Base-by-base conservation (phyloP, 2,888 invertebrate species). In the Mycogona germanica region DNA sequence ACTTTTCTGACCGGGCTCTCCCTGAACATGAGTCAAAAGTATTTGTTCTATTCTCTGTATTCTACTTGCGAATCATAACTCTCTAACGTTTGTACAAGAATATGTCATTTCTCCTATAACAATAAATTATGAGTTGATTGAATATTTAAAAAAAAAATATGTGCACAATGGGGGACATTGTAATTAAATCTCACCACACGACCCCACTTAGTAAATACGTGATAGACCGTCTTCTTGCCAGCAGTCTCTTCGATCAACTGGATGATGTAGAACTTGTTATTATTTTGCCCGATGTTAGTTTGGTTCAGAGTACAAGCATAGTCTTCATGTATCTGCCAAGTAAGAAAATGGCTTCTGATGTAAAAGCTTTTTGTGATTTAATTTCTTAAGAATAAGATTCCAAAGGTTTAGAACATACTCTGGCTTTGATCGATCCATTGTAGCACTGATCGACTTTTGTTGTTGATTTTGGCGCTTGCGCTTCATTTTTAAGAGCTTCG, bases 251-350 rank as follows among this genome's bases (percentile, higher is more conserved):
- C 38, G n/a, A 70, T 48, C 14, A 70, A 63, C 60, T 72, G 72
- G 45, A 72, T 70, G 26, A 73, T 63, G 61, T 72, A 73, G 58
- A 60, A 73, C 59, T 72, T 72, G 64, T 72, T 72, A 62, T 72
- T 72, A 64, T 72, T 72, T 50, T 69, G 62, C 1, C 70, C 70
- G 47, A 72, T 72, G 60, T 72, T 71, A 5, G 72, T 72, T 62
- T 73, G 73, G 60, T 73, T 73, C 52, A 72, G 63, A 72, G 71
- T 72, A 53, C 70, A 71, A 59, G 70, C 68, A 64, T 67, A 72
- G 53, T 73, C 70, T 37, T 65, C 63, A 50, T 63, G 58, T 2
- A 70, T 37, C 53, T 53, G 12, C 9, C 12, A 48, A 28, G 28
- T 9, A 46, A 46, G 17, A 9, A 14, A 38, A 49, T 29, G n/a